Evolutionary conservation across 1,140 invertebrate genomes (phyloP), one percentile per base, ranked within the genome.

Genomic region (Vanessa atalanta): DNA sequence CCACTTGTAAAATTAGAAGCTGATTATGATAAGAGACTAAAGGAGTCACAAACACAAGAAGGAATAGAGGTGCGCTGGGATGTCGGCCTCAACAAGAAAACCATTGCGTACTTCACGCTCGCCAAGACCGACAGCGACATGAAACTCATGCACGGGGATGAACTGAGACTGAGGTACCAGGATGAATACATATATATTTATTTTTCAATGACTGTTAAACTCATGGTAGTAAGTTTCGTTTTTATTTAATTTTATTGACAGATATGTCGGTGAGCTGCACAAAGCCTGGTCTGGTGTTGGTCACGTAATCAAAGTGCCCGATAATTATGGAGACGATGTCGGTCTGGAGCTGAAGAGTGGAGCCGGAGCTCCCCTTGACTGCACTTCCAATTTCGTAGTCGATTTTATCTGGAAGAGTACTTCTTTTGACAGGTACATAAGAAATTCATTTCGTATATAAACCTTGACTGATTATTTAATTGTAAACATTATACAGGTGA

Each of bases 351-450:
- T 99, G 81, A 99, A 99, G 87, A 96, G 95, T 76, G 98, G 97
- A 79, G 95, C 96, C 16, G 97, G 97, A 20, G 98, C 98, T 0
- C 98, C 98, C 0, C 96, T 96, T 0, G 98, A 99, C 75, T 98
- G 97, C 87, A 97, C 96, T 23, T 97, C 97, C 63, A 99, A 99
- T 90, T 99, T 99, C 93, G 97, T 98, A 0, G 98, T 99, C 13
- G 99, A 99, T 93, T 99, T 99, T 93, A 99, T 99, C 23, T 99
- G 99, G 99, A 99, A 99, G 88, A 98, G 98, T 70, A 99, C 99
- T 1, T 98, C 98, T 55, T 99, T 99, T 93, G 98, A 99, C 91
- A 96, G 98, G 97, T 98, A 84, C 9, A 5, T n/a, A 23, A 16
- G 5, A 50, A 12, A 1, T 50, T 43, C 9, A 43, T 43, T 43